These are phyloP conservation scores for Drosophila helvetica DNA, from an alignment of 2,888 invertebrate species.

Conservation along the genomic window DNA sequence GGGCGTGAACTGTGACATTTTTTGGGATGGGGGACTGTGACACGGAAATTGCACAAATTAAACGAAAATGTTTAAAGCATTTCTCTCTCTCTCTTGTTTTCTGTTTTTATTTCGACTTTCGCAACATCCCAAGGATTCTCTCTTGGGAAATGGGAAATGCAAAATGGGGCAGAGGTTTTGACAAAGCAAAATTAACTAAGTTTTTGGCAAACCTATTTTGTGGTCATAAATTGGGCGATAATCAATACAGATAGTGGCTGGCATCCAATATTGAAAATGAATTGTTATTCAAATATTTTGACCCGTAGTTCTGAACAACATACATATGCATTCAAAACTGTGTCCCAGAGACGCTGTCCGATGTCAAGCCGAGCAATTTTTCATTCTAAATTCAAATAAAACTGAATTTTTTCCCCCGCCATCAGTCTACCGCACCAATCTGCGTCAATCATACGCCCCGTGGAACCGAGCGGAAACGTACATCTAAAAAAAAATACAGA, in stretches of 20 bases:
- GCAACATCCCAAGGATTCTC: neutral
- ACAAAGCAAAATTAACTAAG: neutral
- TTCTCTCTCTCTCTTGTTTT: neutral
- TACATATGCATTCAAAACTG: neutral
- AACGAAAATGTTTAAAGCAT: slow-evolving; percentile 44
- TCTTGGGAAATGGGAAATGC: neutral
- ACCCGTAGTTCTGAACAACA: neutral
- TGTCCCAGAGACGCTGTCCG: neutral
- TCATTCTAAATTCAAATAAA: slow-evolving; percentile 22
- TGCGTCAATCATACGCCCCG: slow-evolving; percentile 61
- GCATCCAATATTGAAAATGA: neutral
- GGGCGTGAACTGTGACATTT: slow-evolving; percentile 1
- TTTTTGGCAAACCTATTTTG: slow-evolving; percentile 11
- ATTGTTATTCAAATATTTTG: neutral
- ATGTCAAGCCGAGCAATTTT: slow-evolving; percentile 20
- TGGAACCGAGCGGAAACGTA: slow-evolving; percentile 9
- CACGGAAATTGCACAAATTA: slow-evolving; percentile 46
- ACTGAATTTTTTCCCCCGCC: neutral
- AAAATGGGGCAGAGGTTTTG: slow-evolving; percentile 5
- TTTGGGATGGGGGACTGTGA: neutral
- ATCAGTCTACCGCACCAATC: slow-evolving; percentile 19
- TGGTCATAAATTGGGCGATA: slow-evolving; percentile 17
- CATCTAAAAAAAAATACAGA: neutral
- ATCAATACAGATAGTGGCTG: slow-evolving; percentile 10
- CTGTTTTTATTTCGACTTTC: neutral